Evolutionary conservation across 1,140 invertebrate genomes (phyloP), one percentile per base, ranked within the genome.

Genomic region (Epicauta chinensis): DNA sequence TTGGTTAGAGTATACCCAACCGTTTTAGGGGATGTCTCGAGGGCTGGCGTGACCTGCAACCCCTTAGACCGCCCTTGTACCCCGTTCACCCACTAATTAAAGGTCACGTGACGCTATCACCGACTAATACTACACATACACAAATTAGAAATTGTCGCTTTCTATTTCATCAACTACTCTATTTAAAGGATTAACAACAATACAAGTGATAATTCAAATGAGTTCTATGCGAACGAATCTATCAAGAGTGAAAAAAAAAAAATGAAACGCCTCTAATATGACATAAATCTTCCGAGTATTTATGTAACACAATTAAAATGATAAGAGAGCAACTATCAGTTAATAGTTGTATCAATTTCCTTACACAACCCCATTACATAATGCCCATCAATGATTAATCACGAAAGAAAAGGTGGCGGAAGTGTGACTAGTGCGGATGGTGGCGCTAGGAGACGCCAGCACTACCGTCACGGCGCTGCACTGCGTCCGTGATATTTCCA

Each of bases 361-460:
- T 23, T 23, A 7, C 15, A 42, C 40, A 14, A 42, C 3, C 14
- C 16, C 42, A 44, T 29, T 52, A 41, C 38, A 42, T 35, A 42
- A 35, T 52, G 7, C 23, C n/a, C 23, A 23, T 23, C 23, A 23
- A 23, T 23, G 23, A 23, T 23, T 58, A 58, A 58, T 58, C 51
- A 58, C 51, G 51, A 58, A 51, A 54, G 47, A 54, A 58, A 58
- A 58, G 56, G 56, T 58, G 56, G 36, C 56, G 23, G 23, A 58
- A 58, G 51, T 54, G 46, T 58, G 51, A 58, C 35, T 40, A 23
- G 51, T 44, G 56, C 37, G 51, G 52, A 47, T 54, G 63, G 55
- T 53, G 59, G 63, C 63, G 61, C 61, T 55, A 62, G 63, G 63
- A 59, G 63, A 58, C 63, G 63, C 63, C 61, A 62, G 63, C 63